Evolutionary conservation across 2,888 invertebrate genomes (phyloP).

Genomic region (Hydriomena furcata): DNA sequence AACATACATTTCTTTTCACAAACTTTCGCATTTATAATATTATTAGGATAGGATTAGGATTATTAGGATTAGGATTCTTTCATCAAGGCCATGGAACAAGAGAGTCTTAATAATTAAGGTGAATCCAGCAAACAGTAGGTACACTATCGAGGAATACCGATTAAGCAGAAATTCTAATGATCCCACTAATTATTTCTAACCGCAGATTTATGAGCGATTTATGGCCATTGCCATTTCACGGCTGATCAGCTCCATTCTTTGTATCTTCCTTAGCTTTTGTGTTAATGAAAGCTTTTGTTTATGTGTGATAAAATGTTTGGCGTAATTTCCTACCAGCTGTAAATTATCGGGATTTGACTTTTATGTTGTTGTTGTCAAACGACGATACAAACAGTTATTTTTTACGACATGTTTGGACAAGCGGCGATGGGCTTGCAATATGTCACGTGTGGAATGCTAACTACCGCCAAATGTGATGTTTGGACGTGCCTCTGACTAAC

Average conservation of each 20-base stretch:
- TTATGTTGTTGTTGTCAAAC: conserved; percentile 26
- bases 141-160: conserved; percentile 27
- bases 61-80: no score
- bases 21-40: no score
- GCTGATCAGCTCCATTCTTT: conserved; percentile 29
- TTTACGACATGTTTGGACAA: background rate
- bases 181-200: conserved; percentile 49
- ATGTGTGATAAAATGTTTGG: conserved; percentile 24
- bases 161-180: conserved; percentile 44
- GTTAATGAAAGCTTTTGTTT: conserved; percentile 28
- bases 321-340: conserved; percentile 16
- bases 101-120: conserved; percentile 20
- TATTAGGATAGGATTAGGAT: no score
- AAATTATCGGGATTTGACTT: conserved; percentile 27
- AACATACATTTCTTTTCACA: no score
- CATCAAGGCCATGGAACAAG: no score
- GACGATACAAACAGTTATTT: conserved; percentile 19
- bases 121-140: conserved; percentile 2
- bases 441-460: no score
- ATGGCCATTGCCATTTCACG: conserved; percentile 36
- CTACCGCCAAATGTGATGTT: no score
- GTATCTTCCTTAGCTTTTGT: conserved; percentile 28
- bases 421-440: no score
- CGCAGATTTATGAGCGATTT: conserved; percentile 46
- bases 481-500: no score